phyloP scores from a whole-genome alignment of 2,888 invertebrate species.

The Coecobrya sp. region DNA sequence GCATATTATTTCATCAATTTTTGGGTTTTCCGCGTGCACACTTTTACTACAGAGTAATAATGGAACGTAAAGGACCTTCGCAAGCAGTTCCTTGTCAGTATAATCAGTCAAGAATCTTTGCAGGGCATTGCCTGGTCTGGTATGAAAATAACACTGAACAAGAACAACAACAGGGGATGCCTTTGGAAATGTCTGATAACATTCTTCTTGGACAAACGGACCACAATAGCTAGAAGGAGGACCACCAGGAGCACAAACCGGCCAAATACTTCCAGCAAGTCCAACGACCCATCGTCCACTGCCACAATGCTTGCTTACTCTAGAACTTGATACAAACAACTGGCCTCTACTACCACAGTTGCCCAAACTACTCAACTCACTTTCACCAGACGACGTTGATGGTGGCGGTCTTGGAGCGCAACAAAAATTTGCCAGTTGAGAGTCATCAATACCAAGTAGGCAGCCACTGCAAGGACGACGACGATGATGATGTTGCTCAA shows the following conservation, averaged over 20 bases:
- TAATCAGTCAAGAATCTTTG: not conserved
- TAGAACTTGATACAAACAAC: conserved; percentile 56
- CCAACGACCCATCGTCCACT: conserved; percentile 82
- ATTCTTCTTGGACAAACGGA: conserved; percentile 32
- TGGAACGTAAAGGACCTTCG: not conserved
- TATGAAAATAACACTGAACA: conserved; percentile 44
- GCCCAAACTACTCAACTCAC: conserved; percentile 61
- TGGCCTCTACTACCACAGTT: conserved; percentile 28
- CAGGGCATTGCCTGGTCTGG: conserved; percentile 1
- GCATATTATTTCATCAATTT: conserved; percentile 21
- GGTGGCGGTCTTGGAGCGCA: conserved; percentile 13
- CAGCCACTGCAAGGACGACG: conserved; percentile 78
- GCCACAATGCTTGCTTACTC: conserved; percentile 67
- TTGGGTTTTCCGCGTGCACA: not conserved
- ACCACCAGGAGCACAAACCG: conserved; percentile 54
- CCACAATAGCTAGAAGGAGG: not conserved
- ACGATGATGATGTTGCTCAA: conserved; percentile 50
- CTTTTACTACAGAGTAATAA: not conserved
- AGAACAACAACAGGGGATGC: not conserved
- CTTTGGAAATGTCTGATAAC: not conserved
- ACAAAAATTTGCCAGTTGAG: conserved; percentile 76
- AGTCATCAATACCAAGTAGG: conserved; percentile 78
- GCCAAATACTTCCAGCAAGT: conserved; percentile 69
- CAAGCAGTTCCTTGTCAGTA: not conserved
- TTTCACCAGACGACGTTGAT: conserved; percentile 69